These are phyloP conservation scores for Microcebus lehilahytsara DNA, from an alignment of 2,113 vertebrate genomes.

Conservation along the genomic window DNA sequence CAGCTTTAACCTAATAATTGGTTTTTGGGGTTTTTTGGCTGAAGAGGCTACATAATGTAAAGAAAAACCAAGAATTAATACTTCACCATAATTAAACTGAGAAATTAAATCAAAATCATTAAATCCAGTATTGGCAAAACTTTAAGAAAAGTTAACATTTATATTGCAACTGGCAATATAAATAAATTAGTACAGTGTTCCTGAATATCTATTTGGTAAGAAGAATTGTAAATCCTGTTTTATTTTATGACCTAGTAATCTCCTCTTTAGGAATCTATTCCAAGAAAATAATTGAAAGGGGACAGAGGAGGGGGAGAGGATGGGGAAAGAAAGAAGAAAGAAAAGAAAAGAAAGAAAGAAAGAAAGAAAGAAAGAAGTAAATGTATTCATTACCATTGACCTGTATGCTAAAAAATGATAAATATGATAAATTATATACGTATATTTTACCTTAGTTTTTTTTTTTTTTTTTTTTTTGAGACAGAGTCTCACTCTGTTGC, in stretches of 20 bases:
- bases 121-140: neutral
- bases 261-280: neutral
- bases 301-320: too few relatives aligned
- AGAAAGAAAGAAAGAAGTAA: too few relatives aligned
- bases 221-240: neutral
- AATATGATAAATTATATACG: too few relatives aligned
- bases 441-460: too few relatives aligned
- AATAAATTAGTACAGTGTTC: neutral
- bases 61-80: neutral
- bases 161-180: neutral
- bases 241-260: neutral
- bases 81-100: neutral
- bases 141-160: neutral
- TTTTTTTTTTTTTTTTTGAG: too few relatives aligned
- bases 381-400: too few relatives aligned
- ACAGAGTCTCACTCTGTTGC: too few relatives aligned
- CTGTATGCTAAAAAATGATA: too few relatives aligned
- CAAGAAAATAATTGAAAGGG: neutral
- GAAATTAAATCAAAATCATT: neutral
- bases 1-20: neutral
- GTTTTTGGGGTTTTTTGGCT: neutral
- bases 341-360: too few relatives aligned
- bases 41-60: neutral
- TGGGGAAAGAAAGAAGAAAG: too few relatives aligned
- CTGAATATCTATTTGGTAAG: neutral